Evolutionary conservation across 2,888 invertebrate species (phyloP), one percentile per base, ranked within the genome.

Genomic region (Lepidocyrtoides sp.): DNA sequence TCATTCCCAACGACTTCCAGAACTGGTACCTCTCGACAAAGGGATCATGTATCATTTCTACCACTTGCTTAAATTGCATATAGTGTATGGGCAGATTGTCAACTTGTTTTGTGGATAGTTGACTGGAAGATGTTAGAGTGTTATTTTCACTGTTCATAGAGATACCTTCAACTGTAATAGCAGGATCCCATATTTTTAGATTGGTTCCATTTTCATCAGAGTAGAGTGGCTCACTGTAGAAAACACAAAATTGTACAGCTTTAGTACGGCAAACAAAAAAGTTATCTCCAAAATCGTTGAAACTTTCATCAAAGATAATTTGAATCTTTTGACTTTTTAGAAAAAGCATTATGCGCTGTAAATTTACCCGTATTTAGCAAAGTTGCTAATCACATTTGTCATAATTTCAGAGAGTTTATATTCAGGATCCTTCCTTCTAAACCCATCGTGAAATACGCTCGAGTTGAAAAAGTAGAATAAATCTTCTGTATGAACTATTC

Each of bases 31-130:
- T 41, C 44, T 75, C 72, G 17, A 75, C 63, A 32, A 84, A 93
- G 5, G 93, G 93, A 77, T 93, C 91, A 2, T 26, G 1, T 0
- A 92, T 90, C 93, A 93, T 93, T 79, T 86, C 72, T 48, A 93
- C 77, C 4, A 69, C 54, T 54, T 44, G 54, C 5, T 83, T 72
- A 20, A 93, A 85, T 14, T 77, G 60, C 14, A 93, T 69, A 48
- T 91, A 93, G 5, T 69, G 63, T 7, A 93, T 66, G 2, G 83
- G 85, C 2, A 69, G 12, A 23, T 63, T 60, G 8, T 41, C 20
- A 4, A 57, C 20, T 5, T 26, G 63, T 36, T 5, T 44, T 77
- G 1, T 23, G 14, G 12, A 41, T 1, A 0, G 5, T 2, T 44
- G 7, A 60, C 8, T 29, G 0, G 36, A 20, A 1, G 7, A n/a